These are phyloP conservation scores for Brachionichthys hirsutus DNA, from an alignment of 2,113 vertebrate genomes.

Conservation along the genomic window DNA sequence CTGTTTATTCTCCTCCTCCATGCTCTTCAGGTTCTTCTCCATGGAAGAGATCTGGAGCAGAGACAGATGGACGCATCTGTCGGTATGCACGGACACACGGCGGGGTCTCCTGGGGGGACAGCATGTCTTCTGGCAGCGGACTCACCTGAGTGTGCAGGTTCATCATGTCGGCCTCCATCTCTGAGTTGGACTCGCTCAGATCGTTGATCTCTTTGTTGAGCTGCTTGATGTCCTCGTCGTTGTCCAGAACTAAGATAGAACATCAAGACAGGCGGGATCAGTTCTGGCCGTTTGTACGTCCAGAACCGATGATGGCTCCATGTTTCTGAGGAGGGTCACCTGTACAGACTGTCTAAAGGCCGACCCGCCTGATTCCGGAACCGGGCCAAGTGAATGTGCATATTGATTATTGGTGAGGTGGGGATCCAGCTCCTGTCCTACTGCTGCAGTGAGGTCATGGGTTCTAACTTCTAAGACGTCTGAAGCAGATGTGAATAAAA, in stretches of 20 bases:
- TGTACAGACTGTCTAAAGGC: too few relatives aligned
- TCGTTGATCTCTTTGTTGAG: slow-evolving; percentile 97
- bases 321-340: too few relatives aligned
- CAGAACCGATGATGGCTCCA: background rate
- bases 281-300: too few relatives aligned
- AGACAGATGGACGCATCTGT: background rate
- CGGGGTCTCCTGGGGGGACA: too few relatives aligned
- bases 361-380: too few relatives aligned
- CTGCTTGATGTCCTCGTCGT: slow-evolving; percentile 97
- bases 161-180: slow-evolving; percentile 96
- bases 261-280: slow-evolving; percentile 3
- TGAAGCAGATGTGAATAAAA: too few relatives aligned
- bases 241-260: slow-evolving; percentile 86
- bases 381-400: too few relatives aligned
- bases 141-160: slow-evolving; percentile 96
- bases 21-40: slow-evolving; percentile 95
- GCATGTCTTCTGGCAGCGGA: background rate
- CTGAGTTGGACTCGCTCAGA: slow-evolving; percentile 91
- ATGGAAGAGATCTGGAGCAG: slow-evolving; percentile 89
- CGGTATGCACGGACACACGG: background rate
- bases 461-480: too few relatives aligned
- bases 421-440: too few relatives aligned
- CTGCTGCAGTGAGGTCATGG: too few relatives aligned
- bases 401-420: too few relatives aligned
- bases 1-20: slow-evolving; percentile 96